A percentile compares a stretch with the other conserved stretches of the same genome.
phyloP scores from a whole-genome alignment of 35 echinoderm and acorn worm genomes.

The Holothuria glaberrima region DNA sequence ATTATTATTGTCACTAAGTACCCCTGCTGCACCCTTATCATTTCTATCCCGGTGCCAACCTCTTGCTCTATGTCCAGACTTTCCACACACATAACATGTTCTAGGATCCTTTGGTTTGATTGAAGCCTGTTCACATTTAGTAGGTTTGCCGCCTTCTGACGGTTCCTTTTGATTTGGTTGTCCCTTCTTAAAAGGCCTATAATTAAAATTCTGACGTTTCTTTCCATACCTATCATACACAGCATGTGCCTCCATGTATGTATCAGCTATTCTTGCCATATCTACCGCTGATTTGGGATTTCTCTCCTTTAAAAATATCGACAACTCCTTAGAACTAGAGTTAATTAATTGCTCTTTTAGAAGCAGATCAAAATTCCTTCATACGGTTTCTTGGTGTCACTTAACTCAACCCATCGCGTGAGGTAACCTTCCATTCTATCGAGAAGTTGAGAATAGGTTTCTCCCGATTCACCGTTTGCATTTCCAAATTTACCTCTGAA shows the following conservation, averaged over 20 bases:
- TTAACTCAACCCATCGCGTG: conserved; percentile 13
- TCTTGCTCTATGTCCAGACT: background rate
- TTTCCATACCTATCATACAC: background rate
- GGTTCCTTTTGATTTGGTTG: background rate
- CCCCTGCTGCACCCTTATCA: too few species aligned
- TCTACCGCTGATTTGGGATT: background rate
- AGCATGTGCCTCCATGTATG: background rate
- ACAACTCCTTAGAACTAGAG: background rate
- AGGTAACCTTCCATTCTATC: conserved; percentile 15
- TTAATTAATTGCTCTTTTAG: conserved; percentile 23
- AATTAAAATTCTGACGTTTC: background rate
- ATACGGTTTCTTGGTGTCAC: background rate
- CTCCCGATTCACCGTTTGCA: background rate
- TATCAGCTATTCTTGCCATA: conserved; percentile 5
- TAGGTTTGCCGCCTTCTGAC: too few species aligned
- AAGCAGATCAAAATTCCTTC: background rate
- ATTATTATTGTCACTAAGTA: too few species aligned
- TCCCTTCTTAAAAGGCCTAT: background rate
- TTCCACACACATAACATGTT: background rate
- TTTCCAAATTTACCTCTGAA: conserved; percentile 25
- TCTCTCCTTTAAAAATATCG: conserved; percentile 40
- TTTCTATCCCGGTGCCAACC: background rate
- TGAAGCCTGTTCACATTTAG: too few species aligned
- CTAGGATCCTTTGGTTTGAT: too few species aligned
- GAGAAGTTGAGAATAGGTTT: conserved; percentile 11